Conservation (phyloP, 2,113 vertebrate genomes). For the Pedionomus torquatus region DNA sequence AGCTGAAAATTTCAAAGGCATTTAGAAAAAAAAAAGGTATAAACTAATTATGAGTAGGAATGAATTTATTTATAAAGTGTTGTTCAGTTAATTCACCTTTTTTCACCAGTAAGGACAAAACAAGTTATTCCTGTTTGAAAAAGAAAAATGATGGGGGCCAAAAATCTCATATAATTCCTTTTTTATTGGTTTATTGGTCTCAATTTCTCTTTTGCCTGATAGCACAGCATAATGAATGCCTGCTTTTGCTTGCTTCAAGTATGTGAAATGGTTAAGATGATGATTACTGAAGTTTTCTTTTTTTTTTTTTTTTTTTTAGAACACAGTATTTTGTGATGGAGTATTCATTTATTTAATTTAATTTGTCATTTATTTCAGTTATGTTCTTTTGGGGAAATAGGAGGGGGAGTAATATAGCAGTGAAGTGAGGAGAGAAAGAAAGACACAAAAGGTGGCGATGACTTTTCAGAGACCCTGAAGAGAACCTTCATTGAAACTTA, state of each 20-base stretch:
- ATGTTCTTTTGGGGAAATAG: background rate
- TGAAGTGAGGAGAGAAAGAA: background rate
- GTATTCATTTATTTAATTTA: background rate
- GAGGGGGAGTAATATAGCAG: background rate
- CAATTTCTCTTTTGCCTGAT: background rate
- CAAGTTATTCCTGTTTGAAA: background rate
- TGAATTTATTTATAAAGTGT: background rate
- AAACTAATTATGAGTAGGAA: background rate
- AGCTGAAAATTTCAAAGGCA: background rate
- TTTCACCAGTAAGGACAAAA: background rate
- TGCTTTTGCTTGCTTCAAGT: background rate
- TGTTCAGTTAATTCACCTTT: background rate
- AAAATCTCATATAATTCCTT: background rate
- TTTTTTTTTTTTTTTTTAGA: background rate
- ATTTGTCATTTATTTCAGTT: background rate
- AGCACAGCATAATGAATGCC: background rate
- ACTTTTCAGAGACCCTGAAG: background rate
- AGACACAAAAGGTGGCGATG: background rate
- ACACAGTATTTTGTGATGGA: background rate
- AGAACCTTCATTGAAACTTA: background rate
- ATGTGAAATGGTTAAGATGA: background rate
- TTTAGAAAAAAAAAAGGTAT: background rate
- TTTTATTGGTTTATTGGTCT: background rate
- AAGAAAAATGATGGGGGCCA: background rate
- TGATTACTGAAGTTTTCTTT: background rate